Conservation (phyloP, 2,888 invertebrate genomes). For the Taphrorychus bicolor region DNA sequence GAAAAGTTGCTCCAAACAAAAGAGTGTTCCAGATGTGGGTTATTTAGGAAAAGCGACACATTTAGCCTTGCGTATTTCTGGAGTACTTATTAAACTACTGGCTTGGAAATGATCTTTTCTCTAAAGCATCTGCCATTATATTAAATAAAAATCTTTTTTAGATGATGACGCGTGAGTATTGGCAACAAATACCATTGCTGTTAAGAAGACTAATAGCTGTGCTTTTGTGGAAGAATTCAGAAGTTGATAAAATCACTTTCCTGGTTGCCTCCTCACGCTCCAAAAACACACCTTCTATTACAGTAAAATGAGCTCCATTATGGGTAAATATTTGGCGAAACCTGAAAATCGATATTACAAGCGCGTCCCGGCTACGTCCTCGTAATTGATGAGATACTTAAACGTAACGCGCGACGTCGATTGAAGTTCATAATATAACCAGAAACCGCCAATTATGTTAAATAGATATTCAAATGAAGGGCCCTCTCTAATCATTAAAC, state of each 20-base stretch:
- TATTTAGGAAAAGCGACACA: neutral
- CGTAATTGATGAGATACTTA: constrained; percentile 12
- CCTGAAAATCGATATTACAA: constrained; percentile 13
- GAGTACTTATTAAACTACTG: too few relatives aligned
- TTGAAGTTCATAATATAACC: constrained; percentile 1
- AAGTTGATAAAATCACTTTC: neutral
- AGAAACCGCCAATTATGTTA: neutral
- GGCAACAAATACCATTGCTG: too few relatives aligned
- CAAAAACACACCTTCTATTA: neutral
- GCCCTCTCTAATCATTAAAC: too few relatives aligned
- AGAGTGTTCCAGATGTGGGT: neutral
- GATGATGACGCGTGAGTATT: too few relatives aligned
- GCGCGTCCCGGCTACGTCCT: constrained; percentile 2
- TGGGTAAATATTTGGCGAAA: constrained; percentile 10
- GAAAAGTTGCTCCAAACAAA: constrained; percentile 3
- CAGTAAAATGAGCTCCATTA: neutral
- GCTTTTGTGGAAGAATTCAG: neutral
- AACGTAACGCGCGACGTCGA: constrained; percentile 10
- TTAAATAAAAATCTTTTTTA: neutral
- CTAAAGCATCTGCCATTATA: too few relatives aligned
- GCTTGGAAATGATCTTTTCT: too few relatives aligned
- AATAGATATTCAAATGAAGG: neutral
- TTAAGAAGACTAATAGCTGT: neutral
- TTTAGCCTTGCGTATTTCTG: neutral
- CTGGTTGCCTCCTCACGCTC: neutral